Conservation (phyloP, 2,113 vertebrate genomes). For the Cavia porcellus region DNA sequence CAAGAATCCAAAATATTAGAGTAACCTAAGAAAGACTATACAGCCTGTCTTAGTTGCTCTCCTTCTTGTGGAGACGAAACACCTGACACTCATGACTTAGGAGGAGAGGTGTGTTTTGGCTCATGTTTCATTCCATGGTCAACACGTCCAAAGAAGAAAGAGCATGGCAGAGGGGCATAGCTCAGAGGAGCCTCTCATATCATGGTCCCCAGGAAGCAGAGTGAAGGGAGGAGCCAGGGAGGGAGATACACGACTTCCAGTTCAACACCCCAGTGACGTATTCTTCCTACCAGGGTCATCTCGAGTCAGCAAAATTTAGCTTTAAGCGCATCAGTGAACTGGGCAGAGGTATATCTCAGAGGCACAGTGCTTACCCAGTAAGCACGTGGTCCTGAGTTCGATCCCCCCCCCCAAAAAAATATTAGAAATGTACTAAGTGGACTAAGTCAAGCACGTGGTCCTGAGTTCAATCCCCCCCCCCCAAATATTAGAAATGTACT, state of each 20-base stretch:
- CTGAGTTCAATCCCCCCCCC: no score
- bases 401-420: no score
- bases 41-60: neutral
- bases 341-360: no score
- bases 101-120: neutral
- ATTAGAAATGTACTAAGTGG: neutral
- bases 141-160: neutral
- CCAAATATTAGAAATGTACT: no score
- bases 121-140: neutral
- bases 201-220: neutral
- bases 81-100: neutral
- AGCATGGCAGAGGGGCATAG: neutral
- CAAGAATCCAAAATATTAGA: neutral
- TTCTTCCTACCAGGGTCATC: neutral
- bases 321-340: neutral
- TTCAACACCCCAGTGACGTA: neutral
- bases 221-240: neutral
- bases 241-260: neutral
- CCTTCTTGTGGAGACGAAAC: neutral
- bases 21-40: neutral
- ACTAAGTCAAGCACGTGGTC: neutral
- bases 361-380: no score
- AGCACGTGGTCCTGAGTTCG: no score
- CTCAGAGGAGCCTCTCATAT: neutral
- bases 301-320: neutral